Evolutionary conservation across 2,113 vertebrate genomes (phyloP), one percentile per base, ranked within the genome.

Genomic region (Suricata suricatta): DNA sequence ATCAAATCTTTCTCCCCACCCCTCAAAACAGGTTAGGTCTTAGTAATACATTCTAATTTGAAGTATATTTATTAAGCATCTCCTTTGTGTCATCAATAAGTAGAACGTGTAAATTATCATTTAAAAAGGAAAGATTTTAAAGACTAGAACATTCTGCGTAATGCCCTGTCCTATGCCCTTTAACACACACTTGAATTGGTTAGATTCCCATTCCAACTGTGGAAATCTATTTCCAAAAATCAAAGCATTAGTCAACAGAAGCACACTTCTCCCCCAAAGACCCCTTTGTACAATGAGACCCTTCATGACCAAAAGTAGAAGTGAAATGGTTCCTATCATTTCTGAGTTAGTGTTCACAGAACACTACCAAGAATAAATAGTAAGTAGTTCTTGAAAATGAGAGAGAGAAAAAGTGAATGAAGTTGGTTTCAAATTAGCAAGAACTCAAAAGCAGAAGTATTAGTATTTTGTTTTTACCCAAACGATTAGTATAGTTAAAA

Each of bases 211-310:
- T 87, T 50, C 8, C 3, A 68, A 92, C 27, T 85, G 47, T 97
- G 47, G 94, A 97, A 38, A 38, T 10, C 14, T 76, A 96, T 90
- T 98, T 96, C 68, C 71, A 89, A 95, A 96, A 80, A 88, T 35
- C 89, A 96, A 96, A 97, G 25, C 91, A 92, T 57, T 47, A 82
- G 89, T 95, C 19, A 0, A 90, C 71, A 79, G 11, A 74, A 25
- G 50, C 31, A 94, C 63, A 71, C 41, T 57, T 96, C 74, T 95
- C 81, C 96, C 96, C 95, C 80, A 93, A 97, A 93, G 69, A 94
- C 0, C 23, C 60, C 10, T 64, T 95, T 92, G 85, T 23, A 96
- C 64, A 96, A 92, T 0, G 2, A 95, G 31, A 14, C 79, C 69
- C 52, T 96, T 71, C 74, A 92, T 64, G 41, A 85, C 16, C 10